phyloP scores from a whole-genome alignment of 2,888 invertebrate species.

The Rhingia campestris region DNA sequence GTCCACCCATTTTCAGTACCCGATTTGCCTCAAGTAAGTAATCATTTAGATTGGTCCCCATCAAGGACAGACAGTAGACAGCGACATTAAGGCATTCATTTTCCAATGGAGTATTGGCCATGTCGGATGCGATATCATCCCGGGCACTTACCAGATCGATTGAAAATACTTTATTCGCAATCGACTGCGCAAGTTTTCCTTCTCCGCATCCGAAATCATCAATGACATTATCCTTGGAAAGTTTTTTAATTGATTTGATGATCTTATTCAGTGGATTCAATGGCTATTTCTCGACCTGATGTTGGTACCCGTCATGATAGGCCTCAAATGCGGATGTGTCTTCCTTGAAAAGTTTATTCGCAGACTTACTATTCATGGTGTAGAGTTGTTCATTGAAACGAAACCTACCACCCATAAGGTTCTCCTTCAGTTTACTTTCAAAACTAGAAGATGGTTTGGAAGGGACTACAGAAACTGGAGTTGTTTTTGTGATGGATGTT shows the following conservation, averaged over 20 bases:
- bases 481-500: background rate
- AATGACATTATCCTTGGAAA: conserved; percentile 88
- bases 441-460: conserved; percentile 62
- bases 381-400: conserved; percentile 97
- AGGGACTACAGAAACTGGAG: background rate
- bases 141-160: conserved; percentile 94
- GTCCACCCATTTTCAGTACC: conserved; percentile 91
- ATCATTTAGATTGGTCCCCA: conserved; percentile 96
- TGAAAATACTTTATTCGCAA: conserved; percentile 91
- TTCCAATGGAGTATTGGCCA: conserved; percentile 91
- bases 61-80: conserved; percentile 97
- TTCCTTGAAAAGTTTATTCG: conserved; percentile 88
- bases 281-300: conserved; percentile 96
- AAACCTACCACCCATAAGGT: conserved; percentile 84
- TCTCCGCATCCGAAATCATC: conserved; percentile 99
- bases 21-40: conserved; percentile 95
- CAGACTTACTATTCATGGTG: conserved; percentile 89
- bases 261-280: conserved; percentile 94
- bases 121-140: conserved; percentile 92
- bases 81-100: conserved; percentile 90
- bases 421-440: conserved; percentile 79
- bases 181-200: conserved; percentile 89
- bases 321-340: conserved; percentile 91
- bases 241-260: conserved; percentile 88
- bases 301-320: conserved; percentile 95